A percentile compares a stretch with the other conserved stretches of the same genome.
Conservation (phyloP, 2,113 vertebrate genomes). For the Osmerus mordax region DNA sequence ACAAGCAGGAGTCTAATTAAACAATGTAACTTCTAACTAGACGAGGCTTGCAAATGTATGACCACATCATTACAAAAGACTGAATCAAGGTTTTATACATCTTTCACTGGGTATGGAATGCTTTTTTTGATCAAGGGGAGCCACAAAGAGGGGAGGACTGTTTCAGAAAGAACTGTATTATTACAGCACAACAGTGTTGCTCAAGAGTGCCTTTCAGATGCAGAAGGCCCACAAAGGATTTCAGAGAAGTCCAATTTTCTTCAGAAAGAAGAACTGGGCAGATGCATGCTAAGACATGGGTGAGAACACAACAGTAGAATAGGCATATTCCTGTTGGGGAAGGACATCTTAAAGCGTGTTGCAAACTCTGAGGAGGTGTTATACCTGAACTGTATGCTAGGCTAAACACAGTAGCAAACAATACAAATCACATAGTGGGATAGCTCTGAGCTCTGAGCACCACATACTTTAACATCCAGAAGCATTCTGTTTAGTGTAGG, state of each 20-base stretch:
- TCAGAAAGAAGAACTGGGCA: neutral
- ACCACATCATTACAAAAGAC: too few relatives aligned
- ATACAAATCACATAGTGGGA: too few relatives aligned
- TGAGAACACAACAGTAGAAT: neutral
- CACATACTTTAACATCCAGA: neutral
- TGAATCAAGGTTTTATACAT: conserved; percentile 22
- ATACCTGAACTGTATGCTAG: too few relatives aligned
- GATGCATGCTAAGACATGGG: neutral
- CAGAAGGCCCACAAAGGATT: neutral
- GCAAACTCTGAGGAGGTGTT: too few relatives aligned
- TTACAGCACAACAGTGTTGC: conserved; percentile 11
- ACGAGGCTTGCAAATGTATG: too few relatives aligned
- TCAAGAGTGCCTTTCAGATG: conserved; percentile 20
- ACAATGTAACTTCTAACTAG: too few relatives aligned
- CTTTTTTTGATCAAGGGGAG: conserved; percentile 22
- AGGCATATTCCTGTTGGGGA: too few relatives aligned
- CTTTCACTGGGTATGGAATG: conserved; percentile 16
- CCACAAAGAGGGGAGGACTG: conserved; percentile 8
- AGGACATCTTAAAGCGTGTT: too few relatives aligned
- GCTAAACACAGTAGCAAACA: too few relatives aligned
- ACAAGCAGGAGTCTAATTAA: too few relatives aligned
- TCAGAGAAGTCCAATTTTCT: neutral
- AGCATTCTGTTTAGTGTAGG: neutral
- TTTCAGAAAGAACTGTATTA: conserved; percentile 18
- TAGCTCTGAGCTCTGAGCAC: too few relatives aligned